Evolutionary conservation across 2,797 vertebrate genomes (phyloP).

Genomic region (Anas bernieri): DNA sequence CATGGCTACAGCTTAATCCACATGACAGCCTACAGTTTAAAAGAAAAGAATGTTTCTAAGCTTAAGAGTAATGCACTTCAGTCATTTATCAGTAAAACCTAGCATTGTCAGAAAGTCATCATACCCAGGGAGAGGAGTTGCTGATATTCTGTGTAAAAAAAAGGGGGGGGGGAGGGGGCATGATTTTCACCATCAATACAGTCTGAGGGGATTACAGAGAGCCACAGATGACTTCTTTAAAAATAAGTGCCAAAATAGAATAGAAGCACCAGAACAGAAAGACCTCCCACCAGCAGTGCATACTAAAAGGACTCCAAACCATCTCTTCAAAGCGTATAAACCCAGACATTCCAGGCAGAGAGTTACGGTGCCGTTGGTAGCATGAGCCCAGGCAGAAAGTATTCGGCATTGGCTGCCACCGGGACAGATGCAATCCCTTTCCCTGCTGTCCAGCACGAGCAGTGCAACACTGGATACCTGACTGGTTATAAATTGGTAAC

Average conservation of each 20-base stretch:
- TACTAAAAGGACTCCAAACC: background rate
- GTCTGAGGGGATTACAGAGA: rapidly evolving
- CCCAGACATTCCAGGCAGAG: background rate
- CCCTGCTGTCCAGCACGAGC: background rate
- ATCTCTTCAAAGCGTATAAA: background rate
- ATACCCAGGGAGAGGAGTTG: background rate
- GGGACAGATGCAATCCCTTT: background rate
- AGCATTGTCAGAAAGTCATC: background rate
- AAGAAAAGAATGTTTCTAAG: background rate
- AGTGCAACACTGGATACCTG: background rate
- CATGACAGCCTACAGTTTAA: rapidly evolving
- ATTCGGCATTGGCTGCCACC: background rate
- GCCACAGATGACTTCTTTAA: background rate
- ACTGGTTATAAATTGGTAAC: rapidly evolving
- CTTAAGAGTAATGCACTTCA: rapidly evolving
- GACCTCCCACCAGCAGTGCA: too few species aligned
- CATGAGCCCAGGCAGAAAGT: background rate
- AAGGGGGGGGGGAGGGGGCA: too few species aligned
- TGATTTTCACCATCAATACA: background rate
- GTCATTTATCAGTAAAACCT: background rate
- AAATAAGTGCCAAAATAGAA: background rate
- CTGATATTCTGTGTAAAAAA: background rate
- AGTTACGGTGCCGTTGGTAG: rapidly evolving
- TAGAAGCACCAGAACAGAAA: background rate
- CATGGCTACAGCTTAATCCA: background rate